phyloP scores from a whole-genome alignment of 1,140 invertebrate species.

The Brachionus rotundiformis region DNA sequence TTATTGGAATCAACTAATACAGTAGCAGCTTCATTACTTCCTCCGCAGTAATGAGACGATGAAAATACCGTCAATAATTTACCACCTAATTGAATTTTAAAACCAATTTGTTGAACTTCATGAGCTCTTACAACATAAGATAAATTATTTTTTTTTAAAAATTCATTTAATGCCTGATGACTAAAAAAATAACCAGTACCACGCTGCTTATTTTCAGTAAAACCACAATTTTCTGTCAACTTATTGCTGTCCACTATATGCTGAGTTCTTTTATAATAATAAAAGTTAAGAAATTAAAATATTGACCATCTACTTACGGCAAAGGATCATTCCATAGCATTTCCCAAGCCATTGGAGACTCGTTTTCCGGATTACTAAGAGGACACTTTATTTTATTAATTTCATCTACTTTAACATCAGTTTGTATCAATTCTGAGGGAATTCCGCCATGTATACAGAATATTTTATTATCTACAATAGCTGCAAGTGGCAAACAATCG shows the following conservation, averaged over 20 bases:
- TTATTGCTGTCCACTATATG: conserved; percentile 62
- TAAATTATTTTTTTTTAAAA: conserved; percentile 70
- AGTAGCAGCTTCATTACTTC: conserved; percentile 71
- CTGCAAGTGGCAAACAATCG: conserved; percentile 66
- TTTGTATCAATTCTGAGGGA: conserved; percentile 66
- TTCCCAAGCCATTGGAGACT: conserved; percentile 71
- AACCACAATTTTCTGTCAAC: conserved; percentile 69
- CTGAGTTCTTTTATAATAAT: not conserved
- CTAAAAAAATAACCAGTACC: conserved; percentile 75
- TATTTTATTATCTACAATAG: conserved; percentile 58
- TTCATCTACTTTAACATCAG: not conserved
- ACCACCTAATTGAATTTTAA: conserved; percentile 72
- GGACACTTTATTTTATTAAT: conserved; percentile 56
- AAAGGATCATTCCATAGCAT: conserved; percentile 78
- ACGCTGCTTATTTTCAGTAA: conserved; percentile 71
- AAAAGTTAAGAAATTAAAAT: too few species aligned
- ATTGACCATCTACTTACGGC: too few species aligned
- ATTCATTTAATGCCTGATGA: conserved; percentile 70
- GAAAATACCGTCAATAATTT: conserved; percentile 73
- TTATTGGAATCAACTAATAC: conserved; percentile 68
- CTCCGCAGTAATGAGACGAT: conserved; percentile 71
- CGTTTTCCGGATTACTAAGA: conserved; percentile 57
- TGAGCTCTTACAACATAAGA: conserved; percentile 74
- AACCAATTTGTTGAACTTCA: conserved; percentile 73
- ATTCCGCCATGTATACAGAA: conserved; percentile 77